Evolutionary conservation across 2,113 vertebrate genomes (phyloP), one percentile per base, ranked within the genome.

Genomic region (Lampris megalopsis): DNA sequence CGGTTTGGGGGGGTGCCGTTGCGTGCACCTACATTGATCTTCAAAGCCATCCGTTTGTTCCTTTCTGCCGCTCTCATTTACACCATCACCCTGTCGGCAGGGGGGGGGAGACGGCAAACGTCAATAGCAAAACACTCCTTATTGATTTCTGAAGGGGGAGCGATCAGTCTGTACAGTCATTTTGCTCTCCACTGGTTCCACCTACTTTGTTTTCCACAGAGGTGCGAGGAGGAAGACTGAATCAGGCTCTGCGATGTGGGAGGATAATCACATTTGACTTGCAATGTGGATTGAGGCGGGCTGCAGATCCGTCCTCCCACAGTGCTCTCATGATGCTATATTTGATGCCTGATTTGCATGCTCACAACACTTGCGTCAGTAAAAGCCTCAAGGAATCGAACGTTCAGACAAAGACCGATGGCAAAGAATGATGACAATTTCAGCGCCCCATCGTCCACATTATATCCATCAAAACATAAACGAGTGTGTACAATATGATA

Each of bases 291-390:
- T 82, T 70, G 75, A 45, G 48, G 82, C 64, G 35, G 81, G 69
- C 62, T 74, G 49, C 38, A 36, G 9, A 54, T 79, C 43, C 48
- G 60, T 73, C 81, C 73, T 82, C 71, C 24, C 75, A 83, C 82
- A 56, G 71, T 54, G 11, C 63, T 5, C 11, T 76, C 64, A 49
- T 7, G 8, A 69, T 78, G 76, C 82, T 84, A 77, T 81, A 75
- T 89, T 85, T 81, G 71, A 81, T 80, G n/a, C 71, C 49, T 83
- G 8, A 89, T 88, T 89, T 90, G 86, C 86, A 92, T 89, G 38
- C 62, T 66, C 37, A 40, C 63, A 85, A 79, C 10, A 61, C 67
- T 81, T 74, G 57, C 63, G 63, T 77, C 75, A 68, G 68, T 70
- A 61, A 59, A 49, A 77, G 86, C 65, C 79, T 82, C 54, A 67